Base-by-base conservation (phyloP, 37 sponge, comb jelly and placozoan genomes). In the Ianthella basta region DNA sequence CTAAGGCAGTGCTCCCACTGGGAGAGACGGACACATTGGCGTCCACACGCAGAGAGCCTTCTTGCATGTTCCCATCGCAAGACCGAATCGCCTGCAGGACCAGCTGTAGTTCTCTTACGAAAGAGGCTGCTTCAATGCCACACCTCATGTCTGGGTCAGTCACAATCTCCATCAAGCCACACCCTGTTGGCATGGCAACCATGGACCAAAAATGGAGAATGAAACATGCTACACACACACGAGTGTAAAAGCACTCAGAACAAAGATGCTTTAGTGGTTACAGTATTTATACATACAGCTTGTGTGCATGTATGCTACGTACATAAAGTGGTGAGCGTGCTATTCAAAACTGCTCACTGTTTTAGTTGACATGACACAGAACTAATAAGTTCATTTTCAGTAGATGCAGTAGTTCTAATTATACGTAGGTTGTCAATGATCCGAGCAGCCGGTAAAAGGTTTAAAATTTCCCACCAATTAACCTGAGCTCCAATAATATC, bases 161-260 rank as follows among this genome's bases (percentile, higher is more conserved):
- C 56, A 92, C 92, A 80, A 92, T 88, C 84, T 92, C 92, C 92
- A 92, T 88, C 41, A 92, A 70, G 5, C 92, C 92, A 57, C 88
- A 55, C 36, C 92, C 92, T 80, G 41, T 15, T 59, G 39, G 27
- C 23, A 36, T 25, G 27, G 36, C 55, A 55, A 25, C 21, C 33
- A 37, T 25, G 14, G 4, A 80, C 23, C 20, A 57, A 13, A 15
- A 60, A 12, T 35, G 21, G 30, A 10, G 35, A 21, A 35, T 59
- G 16, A 60, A 25, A 78, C 79, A 78, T 40, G 38, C 12, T 18
- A 36, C 23, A 23, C 36, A 37, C 13, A 61, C 27, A 61, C 27
- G 8, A 4, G 13, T 61, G 8, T 10, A 10, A 14, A 61, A 5
- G 27, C 13, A 61, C 63, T 18, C 59, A 56, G 18, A 56, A 15